phyloP scores from a whole-genome alignment of 1,140 invertebrate species.

The Paralvinella palmiformis region DNA sequence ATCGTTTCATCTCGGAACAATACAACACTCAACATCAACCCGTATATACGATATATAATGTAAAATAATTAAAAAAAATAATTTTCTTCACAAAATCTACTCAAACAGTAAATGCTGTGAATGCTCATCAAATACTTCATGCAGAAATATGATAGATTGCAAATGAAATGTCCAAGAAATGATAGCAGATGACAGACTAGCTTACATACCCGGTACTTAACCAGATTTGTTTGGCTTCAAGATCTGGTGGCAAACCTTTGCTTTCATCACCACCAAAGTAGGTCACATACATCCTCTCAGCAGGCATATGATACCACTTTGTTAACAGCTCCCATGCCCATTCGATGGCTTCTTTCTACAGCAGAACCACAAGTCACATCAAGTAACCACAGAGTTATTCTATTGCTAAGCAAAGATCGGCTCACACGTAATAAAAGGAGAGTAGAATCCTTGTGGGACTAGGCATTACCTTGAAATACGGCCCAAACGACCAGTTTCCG shows the following conservation, averaged over 20 bases:
- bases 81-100: background rate
- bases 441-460: background rate
- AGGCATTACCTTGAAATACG: constrained; percentile 85
- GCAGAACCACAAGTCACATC: too few species aligned
- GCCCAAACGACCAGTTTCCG: constrained; percentile 99
- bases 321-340: constrained; percentile 98
- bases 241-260: constrained; percentile 79
- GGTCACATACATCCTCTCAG: constrained; percentile 90
- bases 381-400: too few species aligned
- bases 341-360: constrained; percentile 88
- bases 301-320: constrained; percentile 62
- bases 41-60: too few species aligned
- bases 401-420: too few species aligned
- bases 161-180: too few species aligned
- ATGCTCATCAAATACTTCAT: too few species aligned
- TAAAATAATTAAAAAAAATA: background rate
- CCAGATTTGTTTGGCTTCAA: constrained; percentile 86
- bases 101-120: background rate
- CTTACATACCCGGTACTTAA: constrained; percentile 61
- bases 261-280: constrained; percentile 92
- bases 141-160: too few species aligned
- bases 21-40: too few species aligned
- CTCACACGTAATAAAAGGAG: too few species aligned
- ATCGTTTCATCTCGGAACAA: too few species aligned
- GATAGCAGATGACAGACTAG: too few species aligned